Percentiles rank a stretch among this genome's conserved stretches.
phyloP scores from a whole-genome alignment of 2,113 vertebrate species.

The Leptobrachium leishanense region DNA sequence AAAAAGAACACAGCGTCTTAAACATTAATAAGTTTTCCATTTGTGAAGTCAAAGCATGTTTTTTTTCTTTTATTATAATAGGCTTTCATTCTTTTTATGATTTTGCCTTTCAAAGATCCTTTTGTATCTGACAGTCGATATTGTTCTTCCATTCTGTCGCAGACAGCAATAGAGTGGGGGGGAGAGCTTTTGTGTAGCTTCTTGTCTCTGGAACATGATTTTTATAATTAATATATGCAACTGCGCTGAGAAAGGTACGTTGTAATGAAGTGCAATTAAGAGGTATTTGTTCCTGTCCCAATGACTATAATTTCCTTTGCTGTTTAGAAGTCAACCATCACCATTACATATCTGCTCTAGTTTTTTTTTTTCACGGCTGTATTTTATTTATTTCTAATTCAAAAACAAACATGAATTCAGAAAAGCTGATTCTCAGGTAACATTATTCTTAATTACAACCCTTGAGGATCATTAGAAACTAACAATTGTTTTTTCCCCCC shows the following conservation, averaged over 20 bases:
- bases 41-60: conserved; percentile 74
- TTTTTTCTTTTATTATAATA: conserved; percentile 71
- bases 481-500: conserved; percentile 54
- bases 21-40: conserved; percentile 75
- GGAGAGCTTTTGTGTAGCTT: conserved; percentile 70
- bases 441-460: conserved; percentile 66
- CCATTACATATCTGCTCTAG: conserved; percentile 69
- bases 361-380: conserved; percentile 57
- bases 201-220: conserved; percentile 72
- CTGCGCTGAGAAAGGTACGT: conserved; percentile 76
- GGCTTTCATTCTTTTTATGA: conserved; percentile 83
- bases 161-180: conserved; percentile 72
- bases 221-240: conserved; percentile 89
- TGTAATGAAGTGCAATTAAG: conserved; percentile 84
- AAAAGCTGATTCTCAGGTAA: conserved; percentile 63
- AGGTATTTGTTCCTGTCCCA: conserved; percentile 80
- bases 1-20: conserved; percentile 70
- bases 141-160: conserved; percentile 76
- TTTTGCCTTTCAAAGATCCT: conserved; percentile 80
- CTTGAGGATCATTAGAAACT: conserved; percentile 57
- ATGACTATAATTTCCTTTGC: conserved; percentile 80
- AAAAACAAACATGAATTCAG: conserved; percentile 68
- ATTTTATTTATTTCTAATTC: conserved; percentile 78
- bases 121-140: conserved; percentile 77
- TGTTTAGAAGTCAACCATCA: conserved; percentile 80